Base-by-base conservation (phyloP, 2,113 vertebrate species). In the Peucedramus taeniatus region DNA sequence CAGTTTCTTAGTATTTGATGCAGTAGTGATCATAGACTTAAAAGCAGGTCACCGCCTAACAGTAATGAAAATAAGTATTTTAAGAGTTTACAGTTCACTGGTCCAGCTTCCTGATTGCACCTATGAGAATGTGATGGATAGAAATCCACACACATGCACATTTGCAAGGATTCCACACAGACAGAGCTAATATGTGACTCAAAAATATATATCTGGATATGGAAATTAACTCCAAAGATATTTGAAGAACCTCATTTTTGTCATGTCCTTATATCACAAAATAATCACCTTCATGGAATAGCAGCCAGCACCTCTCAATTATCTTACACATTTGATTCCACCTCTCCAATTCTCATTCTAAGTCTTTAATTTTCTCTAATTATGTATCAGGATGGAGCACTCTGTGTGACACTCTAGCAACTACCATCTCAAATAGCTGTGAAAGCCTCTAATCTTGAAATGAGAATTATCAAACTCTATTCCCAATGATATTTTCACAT, bases 221-320 rank as follows among this genome's bases (percentile, higher is more conserved):
- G 13, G 39, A 89, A 87, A 70, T 40, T 31, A 61, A 53, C 23
- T 56, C 49, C 5, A 3, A 83, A 89, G 40, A 68, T 39, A 71
- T 42, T 17, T 44, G 31, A 84, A 88, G 42, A 85, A 81, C 15
- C 31, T 92, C 0, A 51, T 59, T 86, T 95, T 85, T 93, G 54
- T 63, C 40, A 69, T 0, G 0, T 37, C 8, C 31, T 54, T 63
- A 31, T 37, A 56, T 16, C 35, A 78, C 13, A 57, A 14, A 76
- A 51, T 31, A 54, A 85, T 54, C 39, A 85, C 27, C 24, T 65
- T 59, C 20, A 54, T 3, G 7, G n/a, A 87, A n/a, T 12, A 88
- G 47, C 5, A 72, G 79, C 42, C 39, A 87, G 57, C 8, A 35
- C 21, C 50, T 82, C 30, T 51, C 39, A 70, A 71, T 81, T 63